These are phyloP conservation scores for Habrosyne pyritoides DNA, from an alignment of 2,888 invertebrate species.

Conservation along the genomic window DNA sequence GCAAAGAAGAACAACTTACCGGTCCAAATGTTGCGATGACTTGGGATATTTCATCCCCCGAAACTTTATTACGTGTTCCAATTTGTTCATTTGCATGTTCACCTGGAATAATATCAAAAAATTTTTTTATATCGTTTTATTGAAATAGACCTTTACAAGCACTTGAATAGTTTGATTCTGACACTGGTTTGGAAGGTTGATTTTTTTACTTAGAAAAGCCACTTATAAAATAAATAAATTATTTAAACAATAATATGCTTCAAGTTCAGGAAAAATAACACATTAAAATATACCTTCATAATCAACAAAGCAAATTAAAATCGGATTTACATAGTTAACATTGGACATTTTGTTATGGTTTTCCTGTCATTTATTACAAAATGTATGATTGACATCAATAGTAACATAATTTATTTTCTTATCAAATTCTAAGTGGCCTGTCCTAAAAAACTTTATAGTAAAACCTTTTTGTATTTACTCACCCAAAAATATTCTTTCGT, in stretches of 20 bases:
- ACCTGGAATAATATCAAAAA: slow-evolving; percentile 50
- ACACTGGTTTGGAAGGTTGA: too few species aligned
- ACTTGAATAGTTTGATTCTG: too few species aligned
- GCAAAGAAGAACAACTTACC: slow-evolving; percentile 51
- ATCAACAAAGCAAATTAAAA: slow-evolving; percentile 51
- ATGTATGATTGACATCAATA: background rate
- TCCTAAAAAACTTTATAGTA: background rate
- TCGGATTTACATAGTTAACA: slow-evolving; percentile 47
- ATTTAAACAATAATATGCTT: too few species aligned
- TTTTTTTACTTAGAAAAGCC: too few species aligned
- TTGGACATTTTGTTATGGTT: slow-evolving; percentile 32
- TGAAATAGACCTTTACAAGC: too few species aligned
- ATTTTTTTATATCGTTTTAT: slow-evolving; percentile 23
- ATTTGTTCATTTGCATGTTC: slow-evolving; percentile 77
- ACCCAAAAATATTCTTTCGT: slow-evolving; percentile 97
- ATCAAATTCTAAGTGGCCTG: background rate
- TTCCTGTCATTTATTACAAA: background rate
- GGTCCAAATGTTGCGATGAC: slow-evolving; percentile 76
- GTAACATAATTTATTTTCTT: background rate
- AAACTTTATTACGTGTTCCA: slow-evolving; percentile 63
- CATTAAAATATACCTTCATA: slow-evolving; percentile 38
- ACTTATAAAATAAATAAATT: too few species aligned
- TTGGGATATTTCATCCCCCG: slow-evolving; percentile 74
- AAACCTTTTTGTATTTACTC: slow-evolving; percentile 53
- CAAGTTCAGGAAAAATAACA: background rate